Conservation (phyloP, 1,140 invertebrate species). For the Drosophila tristis region DNA sequence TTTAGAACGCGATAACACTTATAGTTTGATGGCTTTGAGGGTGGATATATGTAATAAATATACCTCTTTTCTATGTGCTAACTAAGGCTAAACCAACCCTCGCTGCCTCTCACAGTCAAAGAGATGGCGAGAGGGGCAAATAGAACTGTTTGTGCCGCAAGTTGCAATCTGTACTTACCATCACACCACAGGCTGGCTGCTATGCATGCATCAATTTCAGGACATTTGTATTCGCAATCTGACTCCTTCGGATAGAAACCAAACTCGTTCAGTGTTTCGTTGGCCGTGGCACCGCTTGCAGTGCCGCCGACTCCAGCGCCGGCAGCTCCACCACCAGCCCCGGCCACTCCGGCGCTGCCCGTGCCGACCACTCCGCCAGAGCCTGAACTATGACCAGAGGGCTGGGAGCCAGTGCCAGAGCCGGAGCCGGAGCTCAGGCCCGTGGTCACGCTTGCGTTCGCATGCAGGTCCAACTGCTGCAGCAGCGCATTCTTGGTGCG, state of each 20-base stretch:
- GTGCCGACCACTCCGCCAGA: constrained; percentile 47
- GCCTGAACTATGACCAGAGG: constrained; percentile 15
- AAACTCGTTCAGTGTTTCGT: constrained; percentile 85
- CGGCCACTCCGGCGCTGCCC: constrained; percentile 54
- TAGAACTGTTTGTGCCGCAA: constrained; percentile 5
- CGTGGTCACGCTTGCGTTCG: constrained; percentile 83
- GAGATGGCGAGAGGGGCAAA: neutral
- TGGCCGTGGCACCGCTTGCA: constrained; percentile 71
- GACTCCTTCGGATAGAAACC: constrained; percentile 84
- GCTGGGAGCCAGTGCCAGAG: constrained; percentile 32
- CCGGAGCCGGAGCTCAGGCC: constrained; percentile 52
- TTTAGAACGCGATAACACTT: no score
- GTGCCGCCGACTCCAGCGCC: constrained; percentile 32
- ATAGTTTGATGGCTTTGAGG: no score
- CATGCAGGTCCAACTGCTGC: constrained; percentile 86
- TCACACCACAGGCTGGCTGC: constrained; percentile 94
- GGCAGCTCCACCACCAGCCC: constrained; percentile 37
- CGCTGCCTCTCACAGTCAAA: neutral
- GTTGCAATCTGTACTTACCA: constrained; percentile 85
- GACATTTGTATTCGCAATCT: constrained; percentile 91
- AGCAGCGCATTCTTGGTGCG: constrained; percentile 87
- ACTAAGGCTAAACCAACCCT: no score
- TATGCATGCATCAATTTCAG: constrained; percentile 95
- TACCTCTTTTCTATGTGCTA: neutral
- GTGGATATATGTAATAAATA: neutral